Conservation (phyloP, 1,140 invertebrate species). For the Euwallacea similis region DNA sequence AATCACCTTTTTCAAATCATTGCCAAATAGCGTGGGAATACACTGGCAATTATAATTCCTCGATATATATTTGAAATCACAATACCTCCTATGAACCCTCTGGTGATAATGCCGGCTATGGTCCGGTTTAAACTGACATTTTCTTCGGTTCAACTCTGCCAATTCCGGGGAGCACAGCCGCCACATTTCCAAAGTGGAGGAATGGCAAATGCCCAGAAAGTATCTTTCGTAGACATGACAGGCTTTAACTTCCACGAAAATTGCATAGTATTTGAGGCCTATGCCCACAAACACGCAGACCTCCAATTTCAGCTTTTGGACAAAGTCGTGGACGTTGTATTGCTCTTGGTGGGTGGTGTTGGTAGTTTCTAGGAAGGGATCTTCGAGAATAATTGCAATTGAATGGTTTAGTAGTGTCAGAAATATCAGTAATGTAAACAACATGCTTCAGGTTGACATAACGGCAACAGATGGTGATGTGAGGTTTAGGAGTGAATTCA, state of each 20-base stretch:
- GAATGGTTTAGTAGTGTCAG: slow-evolving; percentile 20
- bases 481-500: no score
- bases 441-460: slow-evolving; percentile 19
- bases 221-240: slow-evolving; percentile 9
- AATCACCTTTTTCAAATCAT: slow-evolving; percentile 38
- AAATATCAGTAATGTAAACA: slow-evolving; percentile 32
- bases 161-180: slow-evolving; percentile 37
- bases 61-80: slow-evolving; percentile 40
- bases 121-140: slow-evolving; percentile 39
- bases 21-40: slow-evolving; percentile 32
- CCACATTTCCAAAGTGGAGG: slow-evolving; percentile 38
- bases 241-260: slow-evolving; percentile 32
- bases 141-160: slow-evolving; percentile 18
- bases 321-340: slow-evolving; percentile 40
- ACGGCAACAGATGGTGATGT: no score
- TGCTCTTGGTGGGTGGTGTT: slow-evolving; percentile 15
- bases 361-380: neutral
- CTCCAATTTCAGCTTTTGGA: slow-evolving; percentile 37
- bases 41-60: slow-evolving; percentile 40
- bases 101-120: slow-evolving; percentile 29
- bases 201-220: slow-evolving; percentile 43
- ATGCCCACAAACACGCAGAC: slow-evolving; percentile 40
- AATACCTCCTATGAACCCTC: slow-evolving; percentile 43
- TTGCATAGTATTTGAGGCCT: slow-evolving; percentile 42
- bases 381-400: neutral